Percentiles rank a stretch among this genome's conserved stretches.
Conservation (phyloP, 2,797 vertebrate genomes). For the Picus viridis region DNA sequence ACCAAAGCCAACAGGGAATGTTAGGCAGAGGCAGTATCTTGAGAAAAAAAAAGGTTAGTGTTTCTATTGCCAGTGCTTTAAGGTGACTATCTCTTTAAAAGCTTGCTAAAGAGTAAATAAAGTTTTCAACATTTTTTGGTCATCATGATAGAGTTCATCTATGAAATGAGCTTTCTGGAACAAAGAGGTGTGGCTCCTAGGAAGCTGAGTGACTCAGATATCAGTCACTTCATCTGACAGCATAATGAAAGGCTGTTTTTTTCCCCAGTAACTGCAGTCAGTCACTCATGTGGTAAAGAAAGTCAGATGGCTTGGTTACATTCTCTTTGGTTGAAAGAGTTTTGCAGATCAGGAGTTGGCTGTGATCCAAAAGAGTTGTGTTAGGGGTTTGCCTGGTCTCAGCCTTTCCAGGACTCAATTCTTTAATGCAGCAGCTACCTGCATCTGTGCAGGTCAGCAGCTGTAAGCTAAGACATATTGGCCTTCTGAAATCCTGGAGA, state of each 20-base stretch:
- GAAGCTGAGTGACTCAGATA: constrained; percentile 56
- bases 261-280: background rate
- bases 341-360: background rate
- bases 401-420: background rate
- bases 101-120: background rate
- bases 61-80: background rate
- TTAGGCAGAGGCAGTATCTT: background rate
- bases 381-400: background rate
- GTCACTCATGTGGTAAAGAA: background rate
- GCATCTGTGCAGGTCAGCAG: background rate
- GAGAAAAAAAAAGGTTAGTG: background rate
- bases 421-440: background rate
- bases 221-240: constrained; percentile 11
- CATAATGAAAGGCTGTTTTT: background rate
- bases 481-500: background rate
- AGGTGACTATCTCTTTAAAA: background rate
- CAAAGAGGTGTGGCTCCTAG: constrained; percentile 27
- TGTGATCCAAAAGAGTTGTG: background rate
- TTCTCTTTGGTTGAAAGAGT: background rate
- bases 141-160: background rate
- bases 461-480: fast-evolving
- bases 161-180: background rate
- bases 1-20: background rate
- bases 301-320: background rate
- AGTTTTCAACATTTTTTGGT: background rate